Evolutionary conservation across 2,888 invertebrate species (phyloP).

Genomic region (Eupithecia centaureata): DNA sequence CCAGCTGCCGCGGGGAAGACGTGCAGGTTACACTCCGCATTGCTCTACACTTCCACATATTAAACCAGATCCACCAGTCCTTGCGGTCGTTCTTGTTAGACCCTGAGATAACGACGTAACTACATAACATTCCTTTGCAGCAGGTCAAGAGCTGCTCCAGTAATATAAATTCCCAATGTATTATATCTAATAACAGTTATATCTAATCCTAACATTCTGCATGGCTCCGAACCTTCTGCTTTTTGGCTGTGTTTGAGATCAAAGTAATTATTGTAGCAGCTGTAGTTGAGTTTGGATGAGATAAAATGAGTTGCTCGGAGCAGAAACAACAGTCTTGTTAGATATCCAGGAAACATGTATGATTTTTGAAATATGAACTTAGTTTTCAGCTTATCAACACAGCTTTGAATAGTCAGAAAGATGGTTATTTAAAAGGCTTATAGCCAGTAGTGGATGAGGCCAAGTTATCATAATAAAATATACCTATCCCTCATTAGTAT

Average conservation of each 20-base stretch:
- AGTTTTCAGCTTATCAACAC: neutral
- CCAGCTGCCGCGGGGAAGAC: conserved; percentile 80
- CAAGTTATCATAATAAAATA: neutral
- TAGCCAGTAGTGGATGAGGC: neutral
- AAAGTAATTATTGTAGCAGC: neutral
- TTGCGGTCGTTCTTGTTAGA: neutral
- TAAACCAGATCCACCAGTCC: neutral
- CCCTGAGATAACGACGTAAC: neutral
- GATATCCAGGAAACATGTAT: neutral
- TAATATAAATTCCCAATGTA: neutral
- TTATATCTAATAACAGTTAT: too few species aligned
- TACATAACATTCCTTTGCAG: neutral
- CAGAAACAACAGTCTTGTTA: neutral
- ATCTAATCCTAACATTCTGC: neutral
- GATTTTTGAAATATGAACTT: neutral
- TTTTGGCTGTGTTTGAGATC: neutral
- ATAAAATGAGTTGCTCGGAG: neutral
- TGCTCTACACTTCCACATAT: neutral
- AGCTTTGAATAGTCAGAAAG: neutral
- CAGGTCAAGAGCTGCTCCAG: neutral
- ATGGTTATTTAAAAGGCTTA: neutral
- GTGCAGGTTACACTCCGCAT: conserved; percentile 61
- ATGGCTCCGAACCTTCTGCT: neutral
- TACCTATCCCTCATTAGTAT: too few species aligned
- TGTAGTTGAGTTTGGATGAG: neutral